Conservation (phyloP, 2,797 vertebrate species). For the Dallia pectoralis region DNA sequence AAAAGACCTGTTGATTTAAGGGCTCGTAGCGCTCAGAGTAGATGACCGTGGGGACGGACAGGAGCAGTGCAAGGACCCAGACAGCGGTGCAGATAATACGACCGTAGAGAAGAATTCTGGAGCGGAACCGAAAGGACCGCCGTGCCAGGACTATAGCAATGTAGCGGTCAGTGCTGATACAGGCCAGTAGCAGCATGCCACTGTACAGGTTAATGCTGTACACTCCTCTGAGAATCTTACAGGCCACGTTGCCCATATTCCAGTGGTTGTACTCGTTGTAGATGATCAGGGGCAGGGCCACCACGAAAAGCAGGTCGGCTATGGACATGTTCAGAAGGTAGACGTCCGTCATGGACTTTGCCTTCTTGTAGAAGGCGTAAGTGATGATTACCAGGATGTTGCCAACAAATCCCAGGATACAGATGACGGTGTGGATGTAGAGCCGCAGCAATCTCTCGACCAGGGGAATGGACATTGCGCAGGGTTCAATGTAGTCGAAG, state of each 20-base stretch:
- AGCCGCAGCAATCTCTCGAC: slow-evolving; percentile 43
- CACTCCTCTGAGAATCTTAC: slow-evolving; percentile 82
- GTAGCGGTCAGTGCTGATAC: slow-evolving; percentile 88
- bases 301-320: slow-evolving; percentile 86
- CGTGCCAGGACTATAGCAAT: slow-evolving; percentile 88
- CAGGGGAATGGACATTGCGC: background rate
- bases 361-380: slow-evolving; percentile 82
- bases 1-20: no score
- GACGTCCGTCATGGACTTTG: slow-evolving; percentile 89
- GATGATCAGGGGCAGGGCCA: slow-evolving; percentile 77
- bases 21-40: slow-evolving; percentile 73
- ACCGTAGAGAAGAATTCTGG: slow-evolving; percentile 65
- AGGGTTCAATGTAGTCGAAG: background rate
- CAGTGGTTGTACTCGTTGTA: slow-evolving; percentile 79
- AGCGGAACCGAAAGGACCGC: slow-evolving; percentile 80
- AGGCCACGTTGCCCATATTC: slow-evolving; percentile 75
- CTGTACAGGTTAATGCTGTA: slow-evolving; percentile 90
- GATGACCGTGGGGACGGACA: slow-evolving; percentile 78
- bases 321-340: slow-evolving; percentile 90
- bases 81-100: slow-evolving; percentile 71
- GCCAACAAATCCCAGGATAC: slow-evolving; percentile 80
- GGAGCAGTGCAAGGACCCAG: slow-evolving; percentile 75
- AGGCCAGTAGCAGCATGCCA: slow-evolving; percentile 86
- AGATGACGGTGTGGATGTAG: slow-evolving; percentile 78
- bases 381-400: slow-evolving; percentile 87